These are phyloP conservation scores for Poecilia picta DNA, from an alignment of 2,797 vertebrate species.

Conservation along the genomic window DNA sequence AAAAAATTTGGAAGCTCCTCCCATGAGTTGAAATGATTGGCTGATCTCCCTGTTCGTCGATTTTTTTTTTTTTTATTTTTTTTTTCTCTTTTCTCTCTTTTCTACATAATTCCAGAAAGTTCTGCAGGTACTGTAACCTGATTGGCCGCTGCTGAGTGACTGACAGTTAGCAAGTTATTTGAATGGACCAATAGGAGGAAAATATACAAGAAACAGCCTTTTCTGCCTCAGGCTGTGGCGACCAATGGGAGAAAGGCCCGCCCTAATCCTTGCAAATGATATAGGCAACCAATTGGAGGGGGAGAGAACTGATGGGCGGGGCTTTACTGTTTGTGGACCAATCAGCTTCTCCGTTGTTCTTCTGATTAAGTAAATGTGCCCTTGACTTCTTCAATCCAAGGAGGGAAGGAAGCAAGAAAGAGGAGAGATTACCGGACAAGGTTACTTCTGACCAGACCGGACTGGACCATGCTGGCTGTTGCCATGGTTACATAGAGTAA, in stretches of 20 bases:
- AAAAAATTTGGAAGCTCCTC: conserved; percentile 78
- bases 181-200: conserved; percentile 65
- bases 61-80: conserved; percentile 37
- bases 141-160: conserved; percentile 73
- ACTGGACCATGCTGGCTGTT: conserved; percentile 37
- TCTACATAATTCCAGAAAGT: conserved; percentile 85
- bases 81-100: conserved; percentile 21
- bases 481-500: conserved; percentile 28
- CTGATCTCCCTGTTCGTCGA: conserved; percentile 58
- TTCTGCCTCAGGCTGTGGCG: conserved; percentile 76
- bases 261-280: conserved; percentile 46
- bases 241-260: conserved; percentile 82
- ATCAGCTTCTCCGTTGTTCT: conserved; percentile 58
- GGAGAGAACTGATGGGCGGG: conserved; percentile 39
- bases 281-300: conserved; percentile 56
- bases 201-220: conserved; percentile 31
- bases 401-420: conserved; percentile 9
- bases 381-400: conserved; percentile 19
- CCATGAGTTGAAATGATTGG: conserved; percentile 66
- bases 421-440: conserved; percentile 51
- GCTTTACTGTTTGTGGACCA: conserved; percentile 71
- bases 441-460: conserved; percentile 41
- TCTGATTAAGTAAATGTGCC: conserved; percentile 40
- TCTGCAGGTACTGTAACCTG: conserved; percentile 71
- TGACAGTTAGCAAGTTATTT: conserved; percentile 60